Evolutionary conservation across 2,888 invertebrate genomes (phyloP), one percentile per base, ranked within the genome.

Genomic region (Oxycera nigricornis): DNA sequence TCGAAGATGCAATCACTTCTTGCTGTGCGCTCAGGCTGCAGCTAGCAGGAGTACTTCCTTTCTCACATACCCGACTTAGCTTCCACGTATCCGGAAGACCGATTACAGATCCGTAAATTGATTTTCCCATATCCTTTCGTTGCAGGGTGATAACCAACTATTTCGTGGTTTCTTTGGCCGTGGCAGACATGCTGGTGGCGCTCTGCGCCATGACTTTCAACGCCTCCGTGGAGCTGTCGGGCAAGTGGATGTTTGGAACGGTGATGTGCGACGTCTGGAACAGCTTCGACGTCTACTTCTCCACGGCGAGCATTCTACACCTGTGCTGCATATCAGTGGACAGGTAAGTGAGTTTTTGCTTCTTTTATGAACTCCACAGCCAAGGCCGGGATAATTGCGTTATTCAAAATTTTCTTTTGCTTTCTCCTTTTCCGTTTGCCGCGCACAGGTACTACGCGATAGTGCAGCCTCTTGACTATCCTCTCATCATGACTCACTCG

Each of bases 231-330:
- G 94, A 94, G 84, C 86, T 94, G 68, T 92, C 93, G 46, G 93
- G 94, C 59, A 88, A 87, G 80, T 97, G 97, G 97, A 87, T 94
- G 79, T 96, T 97, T 82, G 94, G 95, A 4, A 90, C 91, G 81
- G 87, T 93, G 81, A 94, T 96, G 91, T 97, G 97, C 87, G 95
- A 97, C 87, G 91, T 97, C 72, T 97, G 94, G 91, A 97, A 96
- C 85, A 94, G 95, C 39, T 89, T 96, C 78, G 97, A 97, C 84
- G 97, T 97, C 1, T 94, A 96, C 83, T 96, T 96, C 85, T 95
- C 92, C 79, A 96, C 92, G 70, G 96, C 95, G 4, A 95, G 95
- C 77, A 96, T 97, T 76, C 89, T 97, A 65, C 96, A 97, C 84
- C 87, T 97, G 72, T 97, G 96, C 83, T 97, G 96, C 86, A 97